Conservation (phyloP, 2,888 invertebrate species). For the Hyles lineata region DNA sequence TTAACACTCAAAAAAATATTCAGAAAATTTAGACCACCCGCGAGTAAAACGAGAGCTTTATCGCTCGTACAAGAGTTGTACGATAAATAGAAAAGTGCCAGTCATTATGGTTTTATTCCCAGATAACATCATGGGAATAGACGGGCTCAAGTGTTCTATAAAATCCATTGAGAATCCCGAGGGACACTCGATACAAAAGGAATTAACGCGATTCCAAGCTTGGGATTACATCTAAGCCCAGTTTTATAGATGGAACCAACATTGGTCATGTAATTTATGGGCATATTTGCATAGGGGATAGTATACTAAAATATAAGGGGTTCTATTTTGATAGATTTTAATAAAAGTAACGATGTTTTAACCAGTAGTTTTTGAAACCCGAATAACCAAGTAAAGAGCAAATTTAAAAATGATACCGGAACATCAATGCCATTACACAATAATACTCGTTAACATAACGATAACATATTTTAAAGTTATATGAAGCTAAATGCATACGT, state of each 20-base stretch:
- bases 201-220: slow-evolving; percentile 3
- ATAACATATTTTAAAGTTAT: not conserved
- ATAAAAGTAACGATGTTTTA: no score
- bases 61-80: slow-evolving; percentile 43
- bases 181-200: not conserved
- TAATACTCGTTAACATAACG: not conserved
- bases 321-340: no score
- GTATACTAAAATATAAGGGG: not conserved
- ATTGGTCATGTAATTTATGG: not conserved
- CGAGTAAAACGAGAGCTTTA: slow-evolving; percentile 31
- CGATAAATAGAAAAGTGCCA: slow-evolving; percentile 48
- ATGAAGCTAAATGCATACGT: not conserved
- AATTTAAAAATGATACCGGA: not conserved
- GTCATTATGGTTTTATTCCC: slow-evolving; percentile 43
- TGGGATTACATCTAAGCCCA: slow-evolving; percentile 20
- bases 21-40: slow-evolving; percentile 44
- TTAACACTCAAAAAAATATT: slow-evolving; percentile 25
- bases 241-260: slow-evolving; percentile 23
- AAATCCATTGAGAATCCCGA: slow-evolving; percentile 40
- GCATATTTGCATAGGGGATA: not conserved
- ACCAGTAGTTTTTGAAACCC: not conserved
- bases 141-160: slow-evolving; percentile 41
- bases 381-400: not conserved
- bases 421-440: not conserved
- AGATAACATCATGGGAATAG: slow-evolving; percentile 41